A percentile compares a stretch with the other conserved stretches of the same genome.
phyloP scores from a whole-genome alignment of 2,888 invertebrate species.

The Anthophora plumipes region DNA sequence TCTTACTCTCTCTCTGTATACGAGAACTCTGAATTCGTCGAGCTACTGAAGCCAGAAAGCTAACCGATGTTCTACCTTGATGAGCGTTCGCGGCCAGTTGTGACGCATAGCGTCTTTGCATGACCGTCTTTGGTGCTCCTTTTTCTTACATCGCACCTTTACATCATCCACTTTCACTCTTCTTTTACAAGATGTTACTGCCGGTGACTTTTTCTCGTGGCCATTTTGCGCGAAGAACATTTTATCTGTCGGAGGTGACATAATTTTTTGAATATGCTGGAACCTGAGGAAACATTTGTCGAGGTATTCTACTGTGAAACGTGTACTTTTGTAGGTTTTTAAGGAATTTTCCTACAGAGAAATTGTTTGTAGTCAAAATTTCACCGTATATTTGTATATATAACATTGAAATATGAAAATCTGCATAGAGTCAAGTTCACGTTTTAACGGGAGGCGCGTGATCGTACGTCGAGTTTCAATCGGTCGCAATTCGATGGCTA shows the following conservation, averaged over 20 bases:
- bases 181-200: background rate
- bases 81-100: background rate
- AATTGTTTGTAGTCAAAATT: no score
- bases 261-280: no score
- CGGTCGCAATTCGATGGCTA: conserved; percentile 49
- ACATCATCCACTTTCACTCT: conserved; percentile 11
- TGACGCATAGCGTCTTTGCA: background rate
- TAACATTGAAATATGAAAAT: no score
- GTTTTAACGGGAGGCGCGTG: background rate
- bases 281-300: no score
- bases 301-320: no score
- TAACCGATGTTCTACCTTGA: background rate
- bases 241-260: background rate
- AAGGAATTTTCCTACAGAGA: no score
- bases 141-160: background rate
- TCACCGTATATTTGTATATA: no score
- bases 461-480: conserved; percentile 9
- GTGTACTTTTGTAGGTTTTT: no score
- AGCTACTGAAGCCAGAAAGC: background rate
- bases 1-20: background rate
- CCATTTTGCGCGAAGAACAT: no score
- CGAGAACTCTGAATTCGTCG: background rate
- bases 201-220: no score
- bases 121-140: background rate
- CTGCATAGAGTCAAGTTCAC: no score